These are phyloP conservation scores for Trichonephila clavipes DNA, from an alignment of 1,140 invertebrate genomes.

Conservation along the genomic window DNA sequence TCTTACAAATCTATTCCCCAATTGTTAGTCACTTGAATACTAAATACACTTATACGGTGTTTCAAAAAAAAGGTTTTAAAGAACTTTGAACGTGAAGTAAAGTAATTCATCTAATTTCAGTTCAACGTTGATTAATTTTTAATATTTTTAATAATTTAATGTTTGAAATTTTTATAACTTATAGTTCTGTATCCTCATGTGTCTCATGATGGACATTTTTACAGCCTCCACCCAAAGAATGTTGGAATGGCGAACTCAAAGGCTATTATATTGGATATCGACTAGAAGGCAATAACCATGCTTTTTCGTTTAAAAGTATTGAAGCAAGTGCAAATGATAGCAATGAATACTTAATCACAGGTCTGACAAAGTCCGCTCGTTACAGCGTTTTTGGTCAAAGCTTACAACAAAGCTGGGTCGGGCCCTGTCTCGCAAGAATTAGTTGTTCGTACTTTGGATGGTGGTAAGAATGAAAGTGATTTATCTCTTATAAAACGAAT, in stretches of 20 bases:
- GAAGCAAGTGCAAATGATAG: slow-evolving; percentile 65
- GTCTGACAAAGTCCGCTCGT: slow-evolving; percentile 77
- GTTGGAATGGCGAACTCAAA: slow-evolving; percentile 96
- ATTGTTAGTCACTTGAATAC: too few species aligned
- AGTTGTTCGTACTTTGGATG: slow-evolving; percentile 78
- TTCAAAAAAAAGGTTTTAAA: too few species aligned
- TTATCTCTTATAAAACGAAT: too few species aligned
- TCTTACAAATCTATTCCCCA: too few species aligned
- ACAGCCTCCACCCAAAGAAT: slow-evolving; percentile 88
- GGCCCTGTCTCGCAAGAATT: slow-evolving; percentile 78
- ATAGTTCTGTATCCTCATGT: too few species aligned
- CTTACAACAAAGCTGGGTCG: slow-evolving; percentile 78
- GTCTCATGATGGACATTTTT: neutral
- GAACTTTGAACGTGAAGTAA: too few species aligned
- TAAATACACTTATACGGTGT: too few species aligned
- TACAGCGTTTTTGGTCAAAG: slow-evolving; percentile 78
- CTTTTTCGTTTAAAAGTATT: slow-evolving; percentile 72
- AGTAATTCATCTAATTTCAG: too few species aligned
- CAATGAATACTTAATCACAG: slow-evolving; percentile 78
- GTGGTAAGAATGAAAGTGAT: slow-evolving; percentile 61
- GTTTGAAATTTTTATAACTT: too few species aligned
- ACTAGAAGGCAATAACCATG: slow-evolving; percentile 92
- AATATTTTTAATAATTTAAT: too few species aligned
- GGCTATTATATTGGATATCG: slow-evolving; percentile 84
- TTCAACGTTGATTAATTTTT: too few species aligned